Base-by-base conservation (phyloP, 2,888 invertebrate species). In the Athripsodes cinereus region DNA sequence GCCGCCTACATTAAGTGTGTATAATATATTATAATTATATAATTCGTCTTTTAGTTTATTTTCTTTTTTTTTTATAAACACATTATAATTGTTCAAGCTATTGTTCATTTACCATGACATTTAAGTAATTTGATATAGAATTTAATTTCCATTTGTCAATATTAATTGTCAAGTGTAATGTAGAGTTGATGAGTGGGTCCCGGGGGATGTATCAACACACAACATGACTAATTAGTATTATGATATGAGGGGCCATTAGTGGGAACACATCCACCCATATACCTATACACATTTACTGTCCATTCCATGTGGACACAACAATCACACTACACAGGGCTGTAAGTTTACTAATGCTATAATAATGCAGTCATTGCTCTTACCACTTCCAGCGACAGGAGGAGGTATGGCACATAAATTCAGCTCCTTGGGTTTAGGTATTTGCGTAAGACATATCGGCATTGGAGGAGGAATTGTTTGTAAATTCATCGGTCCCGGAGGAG, bases 391-490 rank as follows among this genome's bases (percentile, higher is more conserved):
- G 11, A 69, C 70, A 1, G 78, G 76, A 19, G 76, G 72, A 2
- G 83, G 81, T 62, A 81, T 79, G 64, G 80, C 79, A 64, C 80
- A 73, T 52, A 80, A 73, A 66, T 85, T 84, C 66, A 83, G 69
- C 50, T 84, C 83, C 64, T 83, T 81, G 0, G 82, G 81, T 64
- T 82, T 82, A 6, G 82, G 81, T 61, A 83, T 83, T 64, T 82
- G 81, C 66, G 78, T 83, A 52, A 83, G 67, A 62, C 82, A 79
- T 52, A 82, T 74, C 2, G 83, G 81, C 66, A 79, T 77, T 1
- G 85, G 83, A 1, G 82, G 80, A 20, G 84, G 83, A 66, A 84
- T 83, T 61, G 81, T 81, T 66, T 83, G 82, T 16, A 82, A 74
- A 66, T 83, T 84, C 68, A 84, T 72, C 1, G 82, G 79, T 64